A percentile compares a stretch with the other conserved stretches of the same genome.
Conservation (phyloP, 2,888 invertebrate species). For the Micropterix aruncella region DNA sequence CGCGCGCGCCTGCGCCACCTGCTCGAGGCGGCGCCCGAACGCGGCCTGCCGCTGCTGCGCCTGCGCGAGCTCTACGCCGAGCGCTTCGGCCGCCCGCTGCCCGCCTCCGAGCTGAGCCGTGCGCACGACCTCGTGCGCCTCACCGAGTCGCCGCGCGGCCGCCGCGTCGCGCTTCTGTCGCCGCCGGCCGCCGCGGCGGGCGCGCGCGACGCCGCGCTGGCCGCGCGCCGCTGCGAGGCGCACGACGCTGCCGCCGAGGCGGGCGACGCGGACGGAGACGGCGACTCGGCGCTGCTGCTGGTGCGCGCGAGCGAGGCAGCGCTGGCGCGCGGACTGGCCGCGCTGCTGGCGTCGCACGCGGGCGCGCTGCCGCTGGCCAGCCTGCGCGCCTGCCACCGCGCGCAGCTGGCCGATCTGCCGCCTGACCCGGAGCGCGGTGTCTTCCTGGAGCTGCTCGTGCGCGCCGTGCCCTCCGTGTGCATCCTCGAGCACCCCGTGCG, state of each 20-base stretch:
- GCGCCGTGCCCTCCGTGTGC: slow-evolving; percentile 62
- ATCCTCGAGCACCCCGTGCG: slow-evolving; percentile 28
- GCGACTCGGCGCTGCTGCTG: slow-evolving; percentile 40
- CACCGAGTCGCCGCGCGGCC: slow-evolving; percentile 44
- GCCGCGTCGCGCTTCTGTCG: slow-evolving; percentile 46
- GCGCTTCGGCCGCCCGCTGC: slow-evolving; percentile 61
- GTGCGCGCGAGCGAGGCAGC: slow-evolving; percentile 50
- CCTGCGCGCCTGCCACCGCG: slow-evolving; percentile 68
- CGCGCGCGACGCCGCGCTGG: not conserved
- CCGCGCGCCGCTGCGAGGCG: slow-evolving; percentile 23
- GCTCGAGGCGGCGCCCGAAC: slow-evolving; percentile 60
- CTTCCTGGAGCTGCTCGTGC: slow-evolving; percentile 78
- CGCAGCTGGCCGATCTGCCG: slow-evolving; percentile 48
- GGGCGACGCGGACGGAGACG: slow-evolving; percentile 31
- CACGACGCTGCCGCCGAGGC: slow-evolving; percentile 28
- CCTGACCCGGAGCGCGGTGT: slow-evolving; percentile 57
- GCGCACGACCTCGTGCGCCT: slow-evolving; percentile 63
- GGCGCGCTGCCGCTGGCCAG: slow-evolving; percentile 58
- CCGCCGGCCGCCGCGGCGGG: slow-evolving; percentile 27
- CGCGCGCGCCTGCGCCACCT: slow-evolving; percentile 58
- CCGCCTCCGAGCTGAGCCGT: slow-evolving; percentile 55
- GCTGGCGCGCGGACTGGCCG: slow-evolving; percentile 49
- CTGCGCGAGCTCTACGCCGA: slow-evolving; percentile 74
- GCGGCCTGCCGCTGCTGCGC: slow-evolving; percentile 63
- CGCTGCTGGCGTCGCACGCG: slow-evolving; percentile 57